These are phyloP conservation scores for Drosophila mayri DNA, from an alignment of 1,140 invertebrate genomes.

Conservation along the genomic window DNA sequence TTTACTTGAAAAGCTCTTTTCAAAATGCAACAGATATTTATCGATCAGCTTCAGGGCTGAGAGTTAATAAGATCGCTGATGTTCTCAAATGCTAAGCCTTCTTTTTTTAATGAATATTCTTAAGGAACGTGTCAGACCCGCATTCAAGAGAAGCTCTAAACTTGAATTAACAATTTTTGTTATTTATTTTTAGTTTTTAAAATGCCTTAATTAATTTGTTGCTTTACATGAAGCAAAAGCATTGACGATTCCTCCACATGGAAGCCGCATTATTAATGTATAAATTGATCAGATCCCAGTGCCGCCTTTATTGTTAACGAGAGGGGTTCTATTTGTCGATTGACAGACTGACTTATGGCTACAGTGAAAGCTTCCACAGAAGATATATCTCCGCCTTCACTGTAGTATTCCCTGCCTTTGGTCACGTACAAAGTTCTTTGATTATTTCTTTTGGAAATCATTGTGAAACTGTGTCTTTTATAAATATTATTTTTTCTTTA, in stretches of 20 bases:
- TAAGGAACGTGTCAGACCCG: no score
- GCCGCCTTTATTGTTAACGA: slow-evolving; percentile 30
- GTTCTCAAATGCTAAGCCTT: no score
- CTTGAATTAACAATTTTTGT: no score
- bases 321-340: slow-evolving; percentile 7
- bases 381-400: background rate
- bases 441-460: slow-evolving; percentile 22
- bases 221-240: slow-evolving; percentile 38
- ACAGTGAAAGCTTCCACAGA: slow-evolving; percentile 21
- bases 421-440: slow-evolving; percentile 53
- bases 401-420: slow-evolving; percentile 46
- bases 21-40: no score
- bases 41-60: no score
- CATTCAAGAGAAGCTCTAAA: no score
- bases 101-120: no score
- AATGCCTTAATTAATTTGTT: background rate
- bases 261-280: slow-evolving; percentile 38
- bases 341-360: slow-evolving; percentile 23
- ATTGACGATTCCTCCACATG: slow-evolving; percentile 14
- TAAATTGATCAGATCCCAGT: slow-evolving; percentile 65
- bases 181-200: no score
- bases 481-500: background rate
- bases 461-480: background rate
- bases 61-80: no score
- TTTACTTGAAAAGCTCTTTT: no score